Percentiles rank a stretch among this genome's conserved stretches.
Conservation (phyloP, 2,797 vertebrate species). For the Prunella strophiata region DNA sequence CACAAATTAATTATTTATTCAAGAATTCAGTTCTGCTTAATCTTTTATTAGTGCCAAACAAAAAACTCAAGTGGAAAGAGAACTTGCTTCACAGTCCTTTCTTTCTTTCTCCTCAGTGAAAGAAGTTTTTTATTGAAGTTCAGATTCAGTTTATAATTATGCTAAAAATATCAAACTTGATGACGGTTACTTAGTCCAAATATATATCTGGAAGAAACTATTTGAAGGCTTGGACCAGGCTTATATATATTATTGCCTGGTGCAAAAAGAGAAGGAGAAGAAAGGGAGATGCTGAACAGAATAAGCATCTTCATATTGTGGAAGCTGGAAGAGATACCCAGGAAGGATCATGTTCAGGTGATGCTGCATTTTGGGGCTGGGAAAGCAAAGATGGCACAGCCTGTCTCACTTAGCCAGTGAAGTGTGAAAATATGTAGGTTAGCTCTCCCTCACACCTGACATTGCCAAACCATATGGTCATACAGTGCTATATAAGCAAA, state of each 20-base stretch:
- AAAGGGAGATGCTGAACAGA: neutral
- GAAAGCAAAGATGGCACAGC: neutral
- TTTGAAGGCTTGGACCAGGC: neutral
- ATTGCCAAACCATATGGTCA: neutral
- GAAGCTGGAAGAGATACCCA: neutral
- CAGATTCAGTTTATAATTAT: neutral
- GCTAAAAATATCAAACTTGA: neutral
- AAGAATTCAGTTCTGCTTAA: conserved; percentile 34
- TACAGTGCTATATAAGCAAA: neutral
- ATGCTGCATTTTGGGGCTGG: neutral
- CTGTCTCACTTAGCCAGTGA: neutral
- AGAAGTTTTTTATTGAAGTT: neutral
- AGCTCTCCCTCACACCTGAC: neutral
- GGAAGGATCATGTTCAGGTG: neutral
- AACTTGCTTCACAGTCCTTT: neutral
- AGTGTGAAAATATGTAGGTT: neutral
- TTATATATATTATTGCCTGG: neutral
- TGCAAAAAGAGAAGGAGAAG: neutral
- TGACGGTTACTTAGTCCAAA: neutral
- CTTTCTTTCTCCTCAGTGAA: neutral
- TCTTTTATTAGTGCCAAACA: neutral
- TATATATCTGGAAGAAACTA: neutral
- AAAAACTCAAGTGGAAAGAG: neutral
- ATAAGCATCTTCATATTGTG: neutral
- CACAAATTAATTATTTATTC: conserved; percentile 46